Percentiles rank a stretch among this genome's conserved stretches.
Evolutionary conservation across 2,113 vertebrate species (phyloP).

Genomic region (Pelmatolapia mariae): DNA sequence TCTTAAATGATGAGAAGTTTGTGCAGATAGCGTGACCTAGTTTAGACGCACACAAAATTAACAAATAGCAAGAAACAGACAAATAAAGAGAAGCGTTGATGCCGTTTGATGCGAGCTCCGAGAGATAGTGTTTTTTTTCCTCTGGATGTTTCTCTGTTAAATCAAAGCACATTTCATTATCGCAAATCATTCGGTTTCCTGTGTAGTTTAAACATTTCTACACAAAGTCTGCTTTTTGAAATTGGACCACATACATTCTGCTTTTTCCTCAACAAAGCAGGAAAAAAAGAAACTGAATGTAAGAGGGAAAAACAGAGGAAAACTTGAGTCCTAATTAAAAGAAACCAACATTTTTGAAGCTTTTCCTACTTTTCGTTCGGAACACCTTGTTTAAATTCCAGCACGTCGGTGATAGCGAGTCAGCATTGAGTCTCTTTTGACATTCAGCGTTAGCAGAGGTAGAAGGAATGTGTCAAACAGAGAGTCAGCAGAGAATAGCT

Average conservation of each 20-base stretch:
- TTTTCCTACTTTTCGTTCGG: neutral
- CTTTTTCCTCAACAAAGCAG: neutral
- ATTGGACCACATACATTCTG: neutral
- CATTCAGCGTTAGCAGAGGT: neutral
- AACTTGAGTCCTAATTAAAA: neutral
- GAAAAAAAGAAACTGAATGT: neutral
- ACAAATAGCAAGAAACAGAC: neutral
- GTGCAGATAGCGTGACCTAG: neutral
- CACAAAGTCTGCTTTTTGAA: neutral
- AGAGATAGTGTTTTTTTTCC: neutral
- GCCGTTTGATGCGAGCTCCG: neutral
- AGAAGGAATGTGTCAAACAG: neutral
- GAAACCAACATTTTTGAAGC: neutral
- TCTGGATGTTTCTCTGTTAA: neutral
- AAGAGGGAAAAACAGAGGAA: neutral
- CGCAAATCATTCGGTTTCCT: neutral
- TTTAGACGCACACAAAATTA: neutral
- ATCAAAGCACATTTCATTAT: conserved; percentile 18
- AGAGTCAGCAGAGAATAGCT: neutral
- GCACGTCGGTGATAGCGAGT: neutral
- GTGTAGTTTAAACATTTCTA: neutral
- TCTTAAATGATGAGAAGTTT: neutral
- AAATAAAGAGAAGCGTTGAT: neutral
- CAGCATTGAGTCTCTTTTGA: neutral
- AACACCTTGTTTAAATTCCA: neutral